phyloP scores from a whole-genome alignment of 2,797 vertebrate species.

The Centropyge bicolor region DNA sequence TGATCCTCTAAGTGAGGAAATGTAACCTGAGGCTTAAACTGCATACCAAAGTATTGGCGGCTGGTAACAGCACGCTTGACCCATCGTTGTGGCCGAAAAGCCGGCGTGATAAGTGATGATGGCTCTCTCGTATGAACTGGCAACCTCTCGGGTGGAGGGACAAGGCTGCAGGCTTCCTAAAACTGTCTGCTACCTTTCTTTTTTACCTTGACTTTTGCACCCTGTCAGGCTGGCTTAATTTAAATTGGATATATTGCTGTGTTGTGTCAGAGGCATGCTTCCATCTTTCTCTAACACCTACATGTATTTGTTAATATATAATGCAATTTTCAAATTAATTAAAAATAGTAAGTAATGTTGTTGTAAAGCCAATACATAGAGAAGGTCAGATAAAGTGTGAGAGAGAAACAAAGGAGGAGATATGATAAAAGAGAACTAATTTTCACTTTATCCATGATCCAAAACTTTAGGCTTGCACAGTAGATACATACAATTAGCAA shows the following conservation, averaged over 20 bases:
- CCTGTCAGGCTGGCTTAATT: conserved; percentile 38
- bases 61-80: conserved; percentile 45
- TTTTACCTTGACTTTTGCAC: conserved; percentile 45
- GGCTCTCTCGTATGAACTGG: conserved; percentile 32
- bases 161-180: conserved; percentile 35
- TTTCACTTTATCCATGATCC: neutral
- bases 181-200: conserved; percentile 25
- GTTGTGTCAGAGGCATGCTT: conserved; percentile 14
- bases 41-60: neutral
- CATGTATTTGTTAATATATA: neutral
- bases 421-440: neutral
- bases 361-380: neutral
- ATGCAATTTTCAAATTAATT: neutral
- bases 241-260: conserved; percentile 37
- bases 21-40: conserved; percentile 58
- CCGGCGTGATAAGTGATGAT: conserved; percentile 55
- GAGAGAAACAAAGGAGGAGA: neutral
- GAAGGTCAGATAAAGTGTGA: conserved; percentile 1
- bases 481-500: neutral
- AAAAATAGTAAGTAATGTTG: neutral
- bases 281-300: conserved; percentile 1
- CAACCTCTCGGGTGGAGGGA: conserved; percentile 19
- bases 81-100: conserved; percentile 37
- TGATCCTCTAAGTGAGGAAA: conserved; percentile 48
- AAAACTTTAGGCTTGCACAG: neutral